Evolutionary conservation across 2,113 vertebrate genomes (phyloP).

Genomic region (Pelusios castaneus): DNA sequence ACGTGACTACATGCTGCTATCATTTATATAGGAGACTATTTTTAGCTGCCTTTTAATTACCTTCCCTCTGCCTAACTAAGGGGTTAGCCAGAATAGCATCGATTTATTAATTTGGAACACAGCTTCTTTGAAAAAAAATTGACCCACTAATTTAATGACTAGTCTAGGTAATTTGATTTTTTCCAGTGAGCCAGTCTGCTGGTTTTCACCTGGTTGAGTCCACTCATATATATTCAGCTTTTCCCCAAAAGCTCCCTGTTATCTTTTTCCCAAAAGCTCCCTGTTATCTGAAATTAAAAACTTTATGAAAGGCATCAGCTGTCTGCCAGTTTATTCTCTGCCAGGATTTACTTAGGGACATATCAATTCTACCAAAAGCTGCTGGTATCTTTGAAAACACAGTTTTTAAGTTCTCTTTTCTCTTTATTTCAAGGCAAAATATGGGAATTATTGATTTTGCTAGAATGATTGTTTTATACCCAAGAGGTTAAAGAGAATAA

Average conservation of each 20-base stretch:
- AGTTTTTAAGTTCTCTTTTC: background rate
- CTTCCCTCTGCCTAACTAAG: background rate
- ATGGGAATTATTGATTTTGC: background rate
- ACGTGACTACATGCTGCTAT: background rate
- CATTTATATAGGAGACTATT: background rate
- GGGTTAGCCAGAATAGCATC: background rate
- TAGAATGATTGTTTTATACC: background rate
- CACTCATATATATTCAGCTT: background rate
- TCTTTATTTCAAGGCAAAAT: background rate
- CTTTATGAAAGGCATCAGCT: background rate
- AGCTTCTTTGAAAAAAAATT: background rate
- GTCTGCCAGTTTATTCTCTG: background rate
- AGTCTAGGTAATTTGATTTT: background rate
- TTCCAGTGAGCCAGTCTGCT: background rate
- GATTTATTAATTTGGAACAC: background rate
- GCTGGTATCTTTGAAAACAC: background rate
- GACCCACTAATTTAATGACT: background rate
- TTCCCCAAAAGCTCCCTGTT: background rate
- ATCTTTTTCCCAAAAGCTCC: background rate
- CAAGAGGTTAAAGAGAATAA: background rate
- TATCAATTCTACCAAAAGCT: background rate
- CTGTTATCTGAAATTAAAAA: background rate
- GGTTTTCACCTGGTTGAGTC: background rate
- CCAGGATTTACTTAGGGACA: background rate
- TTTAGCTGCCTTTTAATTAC: background rate